Evolutionary conservation across 2,888 invertebrate species (phyloP).

Genomic region (Sabatieria punctata): DNA sequence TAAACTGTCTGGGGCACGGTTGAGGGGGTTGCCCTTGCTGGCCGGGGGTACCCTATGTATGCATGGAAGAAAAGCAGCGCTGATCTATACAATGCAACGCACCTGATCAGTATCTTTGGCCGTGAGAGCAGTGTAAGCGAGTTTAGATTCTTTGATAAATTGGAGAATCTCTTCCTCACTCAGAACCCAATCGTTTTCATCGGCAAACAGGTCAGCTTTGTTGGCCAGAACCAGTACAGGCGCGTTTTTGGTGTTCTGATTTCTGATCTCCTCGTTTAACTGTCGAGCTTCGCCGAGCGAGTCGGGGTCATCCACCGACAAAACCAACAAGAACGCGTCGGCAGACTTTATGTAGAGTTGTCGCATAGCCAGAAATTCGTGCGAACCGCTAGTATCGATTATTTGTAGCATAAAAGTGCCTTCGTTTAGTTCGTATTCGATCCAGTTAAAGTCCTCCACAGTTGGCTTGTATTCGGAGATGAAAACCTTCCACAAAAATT

Average conservation of each 20-base stretch:
- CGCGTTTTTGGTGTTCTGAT: too few relatives aligned
- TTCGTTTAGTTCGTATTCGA: constrained; percentile 23
- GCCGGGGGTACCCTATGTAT: too few relatives aligned
- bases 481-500: constrained; percentile 25
- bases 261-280: too few relatives aligned
- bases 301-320: constrained; percentile 16
- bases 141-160: too few relatives aligned
- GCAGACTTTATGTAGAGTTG: constrained; percentile 23
- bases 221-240: constrained; percentile 23
- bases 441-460: constrained; percentile 30
- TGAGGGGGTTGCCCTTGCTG: too few relatives aligned
- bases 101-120: too few relatives aligned
- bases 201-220: constrained; percentile 14
- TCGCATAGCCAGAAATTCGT: constrained; percentile 28
- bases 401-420: constrained; percentile 16
- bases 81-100: too few relatives aligned
- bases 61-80: too few relatives aligned
- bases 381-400: constrained; percentile 25
- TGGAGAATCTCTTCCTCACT: constrained; percentile 3
- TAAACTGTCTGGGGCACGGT: too few relatives aligned
- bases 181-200: constrained; percentile 5
- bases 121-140: too few relatives aligned
- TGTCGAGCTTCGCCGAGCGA: too few relatives aligned
- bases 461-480: constrained; percentile 24
- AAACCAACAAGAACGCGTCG: constrained; percentile 26